phyloP scores from a whole-genome alignment of 2,797 vertebrate species.

The Paratrypauchen microcephalus region DNA sequence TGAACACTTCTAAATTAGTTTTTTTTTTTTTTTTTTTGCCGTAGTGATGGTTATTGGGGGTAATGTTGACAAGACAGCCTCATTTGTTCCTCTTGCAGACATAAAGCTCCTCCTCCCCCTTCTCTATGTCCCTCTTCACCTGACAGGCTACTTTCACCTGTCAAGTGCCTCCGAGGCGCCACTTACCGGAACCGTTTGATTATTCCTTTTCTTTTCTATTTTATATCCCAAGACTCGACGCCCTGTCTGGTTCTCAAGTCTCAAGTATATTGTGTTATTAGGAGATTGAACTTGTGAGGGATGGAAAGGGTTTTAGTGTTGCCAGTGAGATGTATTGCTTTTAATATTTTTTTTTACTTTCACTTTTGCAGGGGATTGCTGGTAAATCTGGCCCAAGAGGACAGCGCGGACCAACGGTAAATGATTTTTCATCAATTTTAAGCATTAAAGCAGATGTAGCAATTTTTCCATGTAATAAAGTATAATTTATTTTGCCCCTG shows the following conservation, averaged over 20 bases:
- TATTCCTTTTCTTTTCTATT: constrained; percentile 60
- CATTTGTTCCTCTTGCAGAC: constrained; percentile 41
- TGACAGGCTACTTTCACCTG: constrained; percentile 68
- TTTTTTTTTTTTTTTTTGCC: constrained; percentile 15
- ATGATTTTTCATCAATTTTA: constrained; percentile 25
- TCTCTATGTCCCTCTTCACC: constrained; percentile 30
- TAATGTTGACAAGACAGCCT: constrained; percentile 47
- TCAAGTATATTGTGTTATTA: constrained; percentile 25
- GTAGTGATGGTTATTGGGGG: constrained; percentile 18
- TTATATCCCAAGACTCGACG: constrained; percentile 19
- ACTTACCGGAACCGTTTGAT: constrained; percentile 50
- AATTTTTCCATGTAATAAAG: too few species aligned
- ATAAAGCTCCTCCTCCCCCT: constrained; percentile 33
- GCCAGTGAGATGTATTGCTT: constrained; percentile 20
- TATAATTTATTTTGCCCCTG: too few species aligned
- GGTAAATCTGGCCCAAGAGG: constrained; percentile 95
- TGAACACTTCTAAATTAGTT: constrained; percentile 11
- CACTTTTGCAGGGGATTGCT: constrained; percentile 84
- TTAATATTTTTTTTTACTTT: constrained; percentile 48
- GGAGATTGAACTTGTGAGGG: constrained; percentile 21
- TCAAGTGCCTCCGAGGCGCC: constrained; percentile 60
- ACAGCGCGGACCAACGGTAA: constrained; percentile 95
- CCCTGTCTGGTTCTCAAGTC: constrained; percentile 19
- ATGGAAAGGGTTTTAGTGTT: constrained; percentile 13
- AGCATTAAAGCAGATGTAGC: not conserved